Conservation (phyloP, 2,888 invertebrate species). For the Autographa gamma region DNA sequence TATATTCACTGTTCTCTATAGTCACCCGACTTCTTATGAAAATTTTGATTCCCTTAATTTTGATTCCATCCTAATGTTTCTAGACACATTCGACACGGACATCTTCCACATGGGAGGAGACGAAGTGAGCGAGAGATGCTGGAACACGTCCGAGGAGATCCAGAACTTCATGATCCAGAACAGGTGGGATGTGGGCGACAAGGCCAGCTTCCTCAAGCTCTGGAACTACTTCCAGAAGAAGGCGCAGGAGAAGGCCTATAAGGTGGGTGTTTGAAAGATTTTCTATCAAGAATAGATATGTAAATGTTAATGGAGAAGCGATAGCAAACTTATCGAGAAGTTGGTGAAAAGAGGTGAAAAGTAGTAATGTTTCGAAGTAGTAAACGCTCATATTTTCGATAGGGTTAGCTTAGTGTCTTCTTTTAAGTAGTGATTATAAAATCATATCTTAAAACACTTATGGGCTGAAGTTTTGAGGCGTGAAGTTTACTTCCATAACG, state of each 20-base stretch:
- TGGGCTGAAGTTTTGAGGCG: too few relatives aligned
- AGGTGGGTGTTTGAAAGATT: constrained; percentile 65
- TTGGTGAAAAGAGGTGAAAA: too few relatives aligned
- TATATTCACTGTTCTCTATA: too few relatives aligned
- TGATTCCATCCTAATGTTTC: constrained; percentile 29
- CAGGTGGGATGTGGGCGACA: constrained; percentile 89
- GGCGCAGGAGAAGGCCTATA: constrained; percentile 89
- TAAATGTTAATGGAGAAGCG: too few relatives aligned
- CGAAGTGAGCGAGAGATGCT: constrained; percentile 92
- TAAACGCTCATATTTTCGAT: too few relatives aligned
- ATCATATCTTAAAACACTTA: too few relatives aligned
- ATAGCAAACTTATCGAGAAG: too few relatives aligned
- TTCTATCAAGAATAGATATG: not conserved
- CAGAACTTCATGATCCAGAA: constrained; percentile 91
- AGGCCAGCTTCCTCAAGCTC: constrained; percentile 90
- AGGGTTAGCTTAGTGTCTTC: too few relatives aligned
- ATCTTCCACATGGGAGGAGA: constrained; percentile 97
- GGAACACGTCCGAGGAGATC: constrained; percentile 92
- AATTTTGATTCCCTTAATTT: not conserved
- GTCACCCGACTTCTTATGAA: not conserved
- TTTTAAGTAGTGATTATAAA: too few relatives aligned
- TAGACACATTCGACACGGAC: constrained; percentile 91
- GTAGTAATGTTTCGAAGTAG: too few relatives aligned
- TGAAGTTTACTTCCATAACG: too few relatives aligned
- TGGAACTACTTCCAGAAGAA: constrained; percentile 94